Percentiles rank a stretch among this genome's conserved stretches.
Conservation (phyloP, 2,888 invertebrate genomes). For the Coenonympha glycerion region DNA sequence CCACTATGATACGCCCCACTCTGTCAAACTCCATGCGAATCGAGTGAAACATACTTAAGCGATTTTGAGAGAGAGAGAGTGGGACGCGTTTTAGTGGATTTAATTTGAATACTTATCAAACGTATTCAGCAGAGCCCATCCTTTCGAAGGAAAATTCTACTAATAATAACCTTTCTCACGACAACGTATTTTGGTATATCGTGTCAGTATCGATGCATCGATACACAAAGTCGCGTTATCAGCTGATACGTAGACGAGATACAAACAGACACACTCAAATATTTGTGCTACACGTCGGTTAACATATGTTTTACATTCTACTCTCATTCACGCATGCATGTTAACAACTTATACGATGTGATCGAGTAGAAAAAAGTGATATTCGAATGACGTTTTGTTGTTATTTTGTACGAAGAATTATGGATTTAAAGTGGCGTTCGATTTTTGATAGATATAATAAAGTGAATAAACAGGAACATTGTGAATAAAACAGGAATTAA, state of each 20-base stretch:
- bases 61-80: too few relatives aligned
- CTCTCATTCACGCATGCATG: conserved; percentile 27
- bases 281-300: conserved; percentile 46
- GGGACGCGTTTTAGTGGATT: too few relatives aligned
- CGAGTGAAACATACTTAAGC: too few relatives aligned
- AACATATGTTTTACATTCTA: conserved; percentile 57
- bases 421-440: too few relatives aligned
- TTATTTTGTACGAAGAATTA: conserved; percentile 28
- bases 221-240: conserved; percentile 49
- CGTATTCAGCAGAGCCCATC: too few relatives aligned
- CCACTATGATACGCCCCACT: too few relatives aligned
- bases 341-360: conserved; percentile 26
- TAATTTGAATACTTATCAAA: too few relatives aligned
- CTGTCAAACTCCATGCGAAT: too few relatives aligned
- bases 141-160: too few relatives aligned
- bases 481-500: too few relatives aligned
- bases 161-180: conserved; percentile 28
- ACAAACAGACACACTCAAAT: conserved; percentile 51
- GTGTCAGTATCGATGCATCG: conserved; percentile 46
- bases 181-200: conserved; percentile 29
- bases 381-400: not conserved
- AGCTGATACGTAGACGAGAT: conserved; percentile 44
- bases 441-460: too few relatives aligned
- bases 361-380: conserved; percentile 29
- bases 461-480: too few relatives aligned